Percentiles rank a stretch among this genome's conserved stretches.
phyloP scores from a whole-genome alignment of 2,113 vertebrate genomes.

The Delphinapterus leucas region DNA sequence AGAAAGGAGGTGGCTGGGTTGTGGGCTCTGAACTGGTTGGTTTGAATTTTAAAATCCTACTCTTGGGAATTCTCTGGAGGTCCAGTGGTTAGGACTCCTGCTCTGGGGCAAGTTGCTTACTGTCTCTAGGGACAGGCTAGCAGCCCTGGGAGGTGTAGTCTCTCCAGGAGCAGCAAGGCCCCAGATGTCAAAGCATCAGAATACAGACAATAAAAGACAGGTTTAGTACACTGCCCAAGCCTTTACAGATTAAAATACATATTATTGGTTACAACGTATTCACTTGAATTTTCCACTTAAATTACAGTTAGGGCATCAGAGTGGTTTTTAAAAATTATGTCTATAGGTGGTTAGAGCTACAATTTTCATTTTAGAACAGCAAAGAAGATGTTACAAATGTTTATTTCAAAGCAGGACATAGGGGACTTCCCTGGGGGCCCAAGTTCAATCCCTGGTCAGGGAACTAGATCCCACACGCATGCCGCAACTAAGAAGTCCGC shows the following conservation, averaged over 20 bases:
- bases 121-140: not conserved
- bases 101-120: not conserved
- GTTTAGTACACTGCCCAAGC: not conserved
- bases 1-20: not conserved
- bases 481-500: too few species aligned
- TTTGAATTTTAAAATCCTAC: not conserved
- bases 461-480: too few species aligned
- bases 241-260: not conserved
- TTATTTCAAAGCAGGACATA: not conserved
- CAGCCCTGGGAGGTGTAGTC: not conserved
- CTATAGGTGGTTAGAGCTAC: not conserved
- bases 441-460: too few species aligned
- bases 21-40: not conserved
- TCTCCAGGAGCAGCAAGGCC: not conserved
- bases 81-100: not conserved
- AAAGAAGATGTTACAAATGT: not conserved
- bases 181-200: not conserved
- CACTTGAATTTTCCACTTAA: not conserved
- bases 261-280: not conserved
- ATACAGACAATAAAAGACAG: not conserved
- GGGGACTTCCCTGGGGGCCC: too few species aligned
- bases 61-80: not conserved
- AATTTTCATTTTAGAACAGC: not conserved
- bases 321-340: not conserved
- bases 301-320: not conserved